phyloP scores from a whole-genome alignment of 1,140 invertebrate genomes.

The Phymastichus coffea region DNA sequence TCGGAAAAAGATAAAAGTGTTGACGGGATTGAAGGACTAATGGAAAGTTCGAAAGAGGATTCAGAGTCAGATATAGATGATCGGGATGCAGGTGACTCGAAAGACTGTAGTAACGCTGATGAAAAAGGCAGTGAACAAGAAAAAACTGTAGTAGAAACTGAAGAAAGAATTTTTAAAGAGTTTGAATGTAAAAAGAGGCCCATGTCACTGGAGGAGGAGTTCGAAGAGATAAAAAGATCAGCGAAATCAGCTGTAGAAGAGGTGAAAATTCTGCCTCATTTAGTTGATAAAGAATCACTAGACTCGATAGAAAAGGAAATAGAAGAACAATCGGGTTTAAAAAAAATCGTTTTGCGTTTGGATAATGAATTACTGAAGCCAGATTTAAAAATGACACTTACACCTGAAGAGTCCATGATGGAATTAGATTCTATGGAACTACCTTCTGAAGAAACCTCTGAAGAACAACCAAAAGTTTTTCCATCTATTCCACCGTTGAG shows the following conservation, averaged over 20 bases:
- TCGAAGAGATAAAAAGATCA: slow-evolving; percentile 21
- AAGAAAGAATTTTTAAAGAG: slow-evolving; percentile 38
- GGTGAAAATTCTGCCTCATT: not conserved
- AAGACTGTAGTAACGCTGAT: slow-evolving; percentile 32
- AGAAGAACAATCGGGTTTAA: not conserved
- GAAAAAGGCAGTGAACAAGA: not conserved
- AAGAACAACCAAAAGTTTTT: slow-evolving; percentile 40
- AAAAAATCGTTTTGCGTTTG: slow-evolving; percentile 2
- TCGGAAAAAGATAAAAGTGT: slow-evolving; percentile 48
- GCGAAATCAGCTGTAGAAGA: not conserved
- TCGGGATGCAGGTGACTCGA: slow-evolving; percentile 40
- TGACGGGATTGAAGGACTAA: slow-evolving; percentile 51
- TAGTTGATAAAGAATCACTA: slow-evolving; percentile 1
- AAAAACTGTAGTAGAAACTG: not conserved
- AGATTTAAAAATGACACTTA: slow-evolving; percentile 15
- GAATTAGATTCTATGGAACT: slow-evolving; percentile 32
- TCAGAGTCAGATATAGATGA: slow-evolving; percentile 46
- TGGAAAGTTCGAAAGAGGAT: slow-evolving; percentile 55
- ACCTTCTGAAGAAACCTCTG: not conserved
- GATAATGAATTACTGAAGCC: slow-evolving; percentile 19
- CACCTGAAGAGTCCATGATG: slow-evolving; percentile 40
- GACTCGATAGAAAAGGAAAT: slow-evolving; percentile 5
- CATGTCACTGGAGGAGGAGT: slow-evolving; percentile 9
- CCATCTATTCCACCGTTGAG: slow-evolving; percentile 50
- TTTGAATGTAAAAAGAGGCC: slow-evolving; percentile 25